Evolutionary conservation across 2,797 vertebrate genomes (phyloP), one percentile per base, ranked within the genome.

Genomic region (Characodon lateralis): DNA sequence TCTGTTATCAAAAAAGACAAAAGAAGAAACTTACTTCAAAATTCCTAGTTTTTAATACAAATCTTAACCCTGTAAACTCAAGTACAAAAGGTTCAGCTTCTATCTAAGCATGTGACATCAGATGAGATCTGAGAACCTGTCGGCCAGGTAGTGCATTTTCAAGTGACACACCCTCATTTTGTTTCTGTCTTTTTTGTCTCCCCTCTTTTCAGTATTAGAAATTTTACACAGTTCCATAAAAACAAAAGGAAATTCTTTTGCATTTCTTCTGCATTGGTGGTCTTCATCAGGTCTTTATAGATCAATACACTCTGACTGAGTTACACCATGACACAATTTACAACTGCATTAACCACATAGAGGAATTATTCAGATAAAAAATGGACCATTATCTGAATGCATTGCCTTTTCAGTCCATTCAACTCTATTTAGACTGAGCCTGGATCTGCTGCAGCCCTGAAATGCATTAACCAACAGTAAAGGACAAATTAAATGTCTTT

Each of bases 141-240:
- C 78, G 24, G 18, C 8, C 7, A 8, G 56, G 41, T 48, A 68
- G 58, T 72, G 73, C 74, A 66, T 82, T 50, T 50, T 61, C 26
- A 0, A 77, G 35, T 26, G 74, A 74, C 87, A 80, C 76, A 61
- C 89, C 78, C 78, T 85, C 10, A 1, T 12, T 53, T 28, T 73
- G 61, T 66, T 77, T 66, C 31, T 50, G 7, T 78, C 43, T 73
- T 73, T 56, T 65, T 39, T 5, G 35, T 9, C 71, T 68, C 53
- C 16, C 31, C 68, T 10, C 53, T 8, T 35, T 13, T 41, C 35
- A 24, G 20, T 9, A 20, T 63, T 74, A 13, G 63, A 43, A 46
- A 71, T 83, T 66, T 68, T 7, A 53, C 77, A 18, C 72, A 39
- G 16, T 28, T 46, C 20, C 14, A n/a, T 39, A 31, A 72, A 39